These are phyloP conservation scores for Linurgus olivaceus DNA, from an alignment of 2,797 vertebrate species.

Conservation along the genomic window DNA sequence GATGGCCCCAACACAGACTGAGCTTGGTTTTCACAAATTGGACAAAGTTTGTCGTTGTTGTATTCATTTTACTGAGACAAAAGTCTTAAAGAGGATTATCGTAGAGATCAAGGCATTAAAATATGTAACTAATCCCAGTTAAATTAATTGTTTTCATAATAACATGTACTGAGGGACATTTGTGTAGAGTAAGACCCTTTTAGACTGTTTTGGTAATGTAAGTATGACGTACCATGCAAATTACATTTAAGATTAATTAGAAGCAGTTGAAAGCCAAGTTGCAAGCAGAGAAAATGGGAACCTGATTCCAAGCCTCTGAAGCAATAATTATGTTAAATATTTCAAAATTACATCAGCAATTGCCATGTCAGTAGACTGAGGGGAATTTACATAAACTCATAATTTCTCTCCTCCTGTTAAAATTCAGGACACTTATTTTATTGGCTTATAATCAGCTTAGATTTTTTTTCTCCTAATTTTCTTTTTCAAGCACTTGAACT, in stretches of 20 bases:
- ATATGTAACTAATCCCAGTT: slow-evolving; percentile 66
- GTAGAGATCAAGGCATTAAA: slow-evolving; percentile 43
- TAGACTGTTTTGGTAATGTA: not conserved
- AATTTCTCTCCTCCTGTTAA: not conserved
- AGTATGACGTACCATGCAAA: not conserved
- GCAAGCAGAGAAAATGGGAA: not conserved
- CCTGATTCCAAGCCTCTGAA: slow-evolving; percentile 38
- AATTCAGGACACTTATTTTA: slow-evolving; percentile 1
- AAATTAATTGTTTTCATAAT: slow-evolving; percentile 66
- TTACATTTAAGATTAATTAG: not conserved
- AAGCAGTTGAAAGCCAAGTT: not conserved
- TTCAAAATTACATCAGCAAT: slow-evolving; percentile 11
- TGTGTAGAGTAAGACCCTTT: not conserved
- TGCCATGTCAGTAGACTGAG: not conserved
- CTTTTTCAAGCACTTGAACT: not conserved
- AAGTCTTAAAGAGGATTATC: slow-evolving; percentile 67
- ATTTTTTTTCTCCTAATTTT: slow-evolving; percentile 5
- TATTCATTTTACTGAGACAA: slow-evolving; percentile 42
- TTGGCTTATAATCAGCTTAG: not conserved
- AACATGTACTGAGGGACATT: not conserved
- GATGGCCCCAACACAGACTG: not conserved
- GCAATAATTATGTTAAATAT: slow-evolving; percentile 29
- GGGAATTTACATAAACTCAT: not conserved
- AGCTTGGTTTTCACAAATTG: slow-evolving; percentile 31
- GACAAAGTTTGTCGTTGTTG: slow-evolving; percentile 43